A percentile compares a stretch with the other conserved stretches of the same genome.
These are phyloP conservation scores for Eurytoma adleriae DNA, from an alignment of 2,888 invertebrate species.

Conservation along the genomic window DNA sequence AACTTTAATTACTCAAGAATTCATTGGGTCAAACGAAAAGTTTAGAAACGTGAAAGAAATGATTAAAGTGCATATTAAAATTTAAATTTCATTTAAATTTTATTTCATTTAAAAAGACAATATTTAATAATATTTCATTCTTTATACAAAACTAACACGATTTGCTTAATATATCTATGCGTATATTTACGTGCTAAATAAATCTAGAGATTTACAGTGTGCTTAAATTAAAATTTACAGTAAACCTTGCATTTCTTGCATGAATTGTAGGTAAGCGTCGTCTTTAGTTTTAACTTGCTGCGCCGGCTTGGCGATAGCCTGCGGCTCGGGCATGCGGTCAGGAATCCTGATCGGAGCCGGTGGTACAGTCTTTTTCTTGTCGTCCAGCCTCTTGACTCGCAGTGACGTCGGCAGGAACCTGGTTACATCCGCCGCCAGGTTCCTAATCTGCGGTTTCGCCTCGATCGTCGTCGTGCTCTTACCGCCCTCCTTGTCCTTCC, in stretches of 20 bases:
- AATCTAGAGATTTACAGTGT: background rate
- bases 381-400: conserved; percentile 92
- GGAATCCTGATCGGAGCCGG: conserved; percentile 75
- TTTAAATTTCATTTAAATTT: too few relatives aligned
- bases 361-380: conserved; percentile 78
- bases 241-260: conserved; percentile 98
- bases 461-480: conserved; percentile 89
- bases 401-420: conserved; percentile 95
- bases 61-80: too few relatives aligned
- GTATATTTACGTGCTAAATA: conserved; percentile 33
- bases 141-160: conserved; percentile 28
- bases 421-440: conserved; percentile 95
- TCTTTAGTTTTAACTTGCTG: conserved; percentile 87
- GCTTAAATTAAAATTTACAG: conserved; percentile 75
- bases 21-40: too few relatives aligned
- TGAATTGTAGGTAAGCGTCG: conserved; percentile 98
- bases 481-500: conserved; percentile 82
- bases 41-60: too few relatives aligned
- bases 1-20: too few relatives aligned
- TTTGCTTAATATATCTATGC: background rate
- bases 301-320: conserved; percentile 59
- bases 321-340: conserved; percentile 76
- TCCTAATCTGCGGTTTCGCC: conserved; percentile 97
- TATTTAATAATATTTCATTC: background rate
- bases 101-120: background rate